Conservation (phyloP, 2,797 vertebrate species). For the Cirrhinus mrigala region DNA sequence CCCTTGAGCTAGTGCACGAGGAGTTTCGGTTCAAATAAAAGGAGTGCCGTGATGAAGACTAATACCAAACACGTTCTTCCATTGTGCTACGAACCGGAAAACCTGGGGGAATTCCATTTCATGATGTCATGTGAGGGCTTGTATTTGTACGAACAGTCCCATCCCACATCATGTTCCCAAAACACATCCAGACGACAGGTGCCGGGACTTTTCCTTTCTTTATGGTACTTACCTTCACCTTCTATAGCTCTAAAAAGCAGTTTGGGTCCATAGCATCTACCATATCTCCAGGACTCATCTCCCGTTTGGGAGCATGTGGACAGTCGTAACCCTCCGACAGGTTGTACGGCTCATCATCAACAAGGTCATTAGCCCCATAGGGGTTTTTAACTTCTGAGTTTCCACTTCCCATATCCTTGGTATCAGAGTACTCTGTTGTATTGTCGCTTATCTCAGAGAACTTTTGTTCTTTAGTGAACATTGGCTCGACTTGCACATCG, state of each 20-base stretch:
- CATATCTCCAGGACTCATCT: slow-evolving; percentile 40
- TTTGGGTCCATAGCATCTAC: slow-evolving; percentile 19
- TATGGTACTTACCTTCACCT: not conserved
- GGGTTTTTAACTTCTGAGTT: rapidly evolving
- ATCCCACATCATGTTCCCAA: not conserved
- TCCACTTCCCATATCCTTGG: rapidly evolving
- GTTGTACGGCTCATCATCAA: not conserved
- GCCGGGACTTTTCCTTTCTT: not conserved
- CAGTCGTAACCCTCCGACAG: slow-evolving; percentile 39
- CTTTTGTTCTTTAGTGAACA: too few species aligned
- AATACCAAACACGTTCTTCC: not conserved
- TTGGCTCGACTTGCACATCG: too few species aligned
- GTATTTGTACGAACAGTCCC: not conserved
- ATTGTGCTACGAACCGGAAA: not conserved
- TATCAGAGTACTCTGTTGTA: rapidly evolving
- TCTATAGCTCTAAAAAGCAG: not conserved
- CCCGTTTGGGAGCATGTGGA: not conserved
- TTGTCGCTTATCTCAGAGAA: too few species aligned
- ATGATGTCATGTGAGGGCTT: not conserved
- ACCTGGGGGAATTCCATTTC: not conserved
- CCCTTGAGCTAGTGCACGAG: too few species aligned
- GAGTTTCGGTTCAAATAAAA: not conserved
- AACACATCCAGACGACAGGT: too few species aligned
- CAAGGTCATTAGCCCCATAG: not conserved
- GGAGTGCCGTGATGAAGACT: not conserved